Evolutionary conservation across 2,113 vertebrate species (phyloP).

Genomic region (Etia nguti): DNA sequence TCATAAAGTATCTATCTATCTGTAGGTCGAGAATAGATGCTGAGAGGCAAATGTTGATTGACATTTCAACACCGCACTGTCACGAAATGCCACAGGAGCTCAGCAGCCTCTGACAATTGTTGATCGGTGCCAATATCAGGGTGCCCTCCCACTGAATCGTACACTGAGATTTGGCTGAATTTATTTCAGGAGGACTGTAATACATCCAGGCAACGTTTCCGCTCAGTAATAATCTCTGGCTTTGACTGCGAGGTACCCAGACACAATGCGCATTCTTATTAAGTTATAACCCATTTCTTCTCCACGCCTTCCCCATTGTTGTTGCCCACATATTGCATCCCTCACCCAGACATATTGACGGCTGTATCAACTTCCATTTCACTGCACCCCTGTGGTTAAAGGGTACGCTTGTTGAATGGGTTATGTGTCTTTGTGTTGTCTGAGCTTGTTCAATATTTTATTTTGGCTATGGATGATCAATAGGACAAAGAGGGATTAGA

Average conservation of each 20-base stretch:
- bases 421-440: constrained; percentile 37
- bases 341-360: constrained; percentile 63
- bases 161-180: background rate
- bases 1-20: background rate
- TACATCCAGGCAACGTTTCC: constrained; percentile 5
- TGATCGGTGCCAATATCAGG: constrained; percentile 36
- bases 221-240: constrained; percentile 17
- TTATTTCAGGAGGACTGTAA: background rate
- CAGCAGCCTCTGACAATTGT: constrained; percentile 41
- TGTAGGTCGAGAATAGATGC: background rate
- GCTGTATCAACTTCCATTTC: constrained; percentile 65
- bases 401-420: constrained; percentile 24
- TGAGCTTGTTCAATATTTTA: constrained; percentile 26
- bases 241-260: constrained; percentile 2
- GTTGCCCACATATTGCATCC: constrained; percentile 35
- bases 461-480: constrained; percentile 23
- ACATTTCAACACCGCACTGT: background rate
- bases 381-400: constrained; percentile 59
- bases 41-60: constrained; percentile 16
- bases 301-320: constrained; percentile 23
- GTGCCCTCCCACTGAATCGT: background rate
- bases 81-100: constrained; percentile 17
- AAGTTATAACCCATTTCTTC: constrained; percentile 40
- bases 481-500: constrained; percentile 5
- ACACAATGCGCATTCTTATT: constrained; percentile 34